Conservation (phyloP, 1,140 invertebrate genomes). For the Scaptomyza montana region DNA sequence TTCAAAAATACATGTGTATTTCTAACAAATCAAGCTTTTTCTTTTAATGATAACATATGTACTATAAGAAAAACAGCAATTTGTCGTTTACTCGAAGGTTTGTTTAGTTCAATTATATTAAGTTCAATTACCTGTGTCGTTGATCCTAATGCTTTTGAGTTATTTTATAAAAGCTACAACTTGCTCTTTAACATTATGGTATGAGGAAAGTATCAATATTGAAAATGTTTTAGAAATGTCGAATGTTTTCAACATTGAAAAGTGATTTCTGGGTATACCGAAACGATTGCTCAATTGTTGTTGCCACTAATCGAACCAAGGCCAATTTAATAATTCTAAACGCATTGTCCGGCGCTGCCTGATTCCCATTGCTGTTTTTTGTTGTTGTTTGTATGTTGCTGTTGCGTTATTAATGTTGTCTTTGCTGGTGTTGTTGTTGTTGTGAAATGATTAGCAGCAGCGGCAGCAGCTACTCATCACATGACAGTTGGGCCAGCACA, state of each 20-base stretch:
- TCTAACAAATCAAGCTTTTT: constrained; percentile 10
- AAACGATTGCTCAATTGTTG: constrained; percentile 31
- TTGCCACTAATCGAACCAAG: constrained; percentile 29
- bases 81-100: background rate
- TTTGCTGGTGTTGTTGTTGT: constrained; percentile 35
- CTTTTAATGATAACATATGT: constrained; percentile 4
- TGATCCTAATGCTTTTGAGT: no score
- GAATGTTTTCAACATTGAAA: no score
- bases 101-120: background rate
- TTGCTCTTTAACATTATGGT: no score
- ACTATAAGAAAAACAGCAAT: background rate
- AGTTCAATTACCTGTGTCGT: background rate
- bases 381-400: constrained; percentile 18
- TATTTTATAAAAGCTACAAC: no score
- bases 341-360: constrained; percentile 47
- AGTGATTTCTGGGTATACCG: background rate
- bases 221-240: background rate
- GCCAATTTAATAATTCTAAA: constrained; percentile 73
- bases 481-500: constrained; percentile 68
- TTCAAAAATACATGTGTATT: background rate
- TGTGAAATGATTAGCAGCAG: constrained; percentile 74
- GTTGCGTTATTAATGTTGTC: constrained; percentile 72
- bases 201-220: background rate
- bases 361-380: constrained; percentile 47
- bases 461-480: constrained; percentile 61